phyloP scores from a whole-genome alignment of 2,113 vertebrate genomes.

The Nycticebus coucang region DNA sequence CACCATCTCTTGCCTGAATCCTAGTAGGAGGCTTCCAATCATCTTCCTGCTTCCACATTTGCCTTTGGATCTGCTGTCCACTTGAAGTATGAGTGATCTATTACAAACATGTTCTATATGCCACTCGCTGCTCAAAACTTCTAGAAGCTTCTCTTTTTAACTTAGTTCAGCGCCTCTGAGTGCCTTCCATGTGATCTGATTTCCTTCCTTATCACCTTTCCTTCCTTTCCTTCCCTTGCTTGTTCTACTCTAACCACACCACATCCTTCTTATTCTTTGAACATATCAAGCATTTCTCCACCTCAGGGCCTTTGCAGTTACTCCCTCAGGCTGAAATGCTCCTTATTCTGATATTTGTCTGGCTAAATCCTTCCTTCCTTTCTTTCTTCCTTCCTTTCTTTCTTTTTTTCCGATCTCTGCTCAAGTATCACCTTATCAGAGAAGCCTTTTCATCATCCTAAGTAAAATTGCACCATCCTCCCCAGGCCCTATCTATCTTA shows the following conservation, averaged over 20 bases:
- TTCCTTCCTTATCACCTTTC: neutral
- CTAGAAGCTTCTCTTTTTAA: neutral
- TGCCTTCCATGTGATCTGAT: neutral
- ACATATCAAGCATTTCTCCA: neutral
- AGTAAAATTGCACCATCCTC: neutral
- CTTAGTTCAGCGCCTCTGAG: neutral
- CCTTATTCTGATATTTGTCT: neutral
- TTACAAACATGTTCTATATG: neutral
- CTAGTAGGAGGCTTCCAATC: neutral
- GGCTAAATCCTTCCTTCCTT: neutral
- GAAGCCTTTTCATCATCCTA: neutral
- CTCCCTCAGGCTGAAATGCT: neutral
- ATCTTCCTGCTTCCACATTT: neutral
- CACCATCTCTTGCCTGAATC: neutral
- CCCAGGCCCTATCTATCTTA: neutral
- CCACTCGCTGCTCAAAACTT: neutral
- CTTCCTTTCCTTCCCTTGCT: neutral
- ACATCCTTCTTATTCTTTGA: neutral
- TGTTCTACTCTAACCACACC: neutral
- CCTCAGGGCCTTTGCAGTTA: conserved; percentile 1
- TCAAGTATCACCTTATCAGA: neutral
- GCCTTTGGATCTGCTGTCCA: neutral
- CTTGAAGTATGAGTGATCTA: neutral
- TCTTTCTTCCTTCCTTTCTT: too few relatives aligned
- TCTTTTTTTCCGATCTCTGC: neutral